phyloP scores from a whole-genome alignment of 1,140 invertebrate genomes.

The Zaprionus inermis region DNA sequence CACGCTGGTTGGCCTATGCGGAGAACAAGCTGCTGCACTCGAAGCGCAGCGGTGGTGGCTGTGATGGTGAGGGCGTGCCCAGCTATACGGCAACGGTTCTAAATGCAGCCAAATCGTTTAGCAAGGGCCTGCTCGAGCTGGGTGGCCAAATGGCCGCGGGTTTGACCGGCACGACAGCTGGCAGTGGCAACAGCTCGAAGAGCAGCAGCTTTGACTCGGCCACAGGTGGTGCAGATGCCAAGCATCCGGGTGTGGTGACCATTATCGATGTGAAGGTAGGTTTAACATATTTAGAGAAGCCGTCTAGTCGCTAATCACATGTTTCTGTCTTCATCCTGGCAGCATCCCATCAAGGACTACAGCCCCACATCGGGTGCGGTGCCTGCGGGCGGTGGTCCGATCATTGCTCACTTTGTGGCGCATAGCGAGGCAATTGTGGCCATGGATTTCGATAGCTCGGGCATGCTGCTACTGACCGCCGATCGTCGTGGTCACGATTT shows the following conservation, averaged over 20 bases:
- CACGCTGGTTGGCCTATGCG: conserved; percentile 92
- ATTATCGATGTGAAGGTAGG: conserved; percentile 93
- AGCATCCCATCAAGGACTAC: conserved; percentile 81
- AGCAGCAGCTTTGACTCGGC: conserved; percentile 82
- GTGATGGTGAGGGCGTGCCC: conserved; percentile 90
- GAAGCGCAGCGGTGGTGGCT: conserved; percentile 94
- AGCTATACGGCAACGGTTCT: conserved; percentile 98
- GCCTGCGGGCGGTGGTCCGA: conserved; percentile 86
- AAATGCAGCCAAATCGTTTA: conserved; percentile 96
- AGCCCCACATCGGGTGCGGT: conserved; percentile 79
- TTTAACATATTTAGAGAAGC: neutral
- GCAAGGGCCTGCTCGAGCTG: conserved; percentile 93
- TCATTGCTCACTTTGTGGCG: conserved; percentile 97
- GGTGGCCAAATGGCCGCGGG: conserved; percentile 97
- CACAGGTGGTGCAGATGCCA: conserved; percentile 85
- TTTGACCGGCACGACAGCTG: conserved; percentile 87
- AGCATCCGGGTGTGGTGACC: conserved; percentile 93
- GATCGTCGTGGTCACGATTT: conserved; percentile 98
- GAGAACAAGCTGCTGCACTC: conserved; percentile 93
- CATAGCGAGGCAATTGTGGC: conserved; percentile 96
- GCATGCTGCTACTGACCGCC: conserved; percentile 95
- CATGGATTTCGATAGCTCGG: conserved; percentile 96
- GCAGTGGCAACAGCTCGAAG: conserved; percentile 79
- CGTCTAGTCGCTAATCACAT: neutral
- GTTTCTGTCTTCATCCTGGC: neutral